These are phyloP conservation scores for Tetrax tetrax DNA, from an alignment of 2,113 vertebrate genomes.

Conservation along the genomic window DNA sequence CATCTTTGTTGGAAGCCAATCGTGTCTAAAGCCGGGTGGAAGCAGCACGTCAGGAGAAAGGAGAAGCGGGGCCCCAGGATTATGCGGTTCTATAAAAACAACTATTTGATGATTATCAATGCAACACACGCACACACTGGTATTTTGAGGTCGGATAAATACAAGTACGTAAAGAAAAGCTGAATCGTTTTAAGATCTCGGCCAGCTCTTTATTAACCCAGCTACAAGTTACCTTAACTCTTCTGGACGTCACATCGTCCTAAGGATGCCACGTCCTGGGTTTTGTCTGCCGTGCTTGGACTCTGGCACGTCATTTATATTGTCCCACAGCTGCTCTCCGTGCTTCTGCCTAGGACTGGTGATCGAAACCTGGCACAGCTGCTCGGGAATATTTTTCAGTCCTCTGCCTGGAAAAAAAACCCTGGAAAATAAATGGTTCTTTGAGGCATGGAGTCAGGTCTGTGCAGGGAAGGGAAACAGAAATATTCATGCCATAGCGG, in stretches of 20 bases:
- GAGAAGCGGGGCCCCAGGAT: neutral
- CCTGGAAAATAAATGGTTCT: neutral
- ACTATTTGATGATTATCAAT: neutral
- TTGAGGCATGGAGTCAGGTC: neutral
- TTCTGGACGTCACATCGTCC: fast-evolving
- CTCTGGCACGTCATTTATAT: neutral
- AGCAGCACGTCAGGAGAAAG: neutral
- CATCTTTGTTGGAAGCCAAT: neutral
- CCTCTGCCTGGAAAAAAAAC: neutral
- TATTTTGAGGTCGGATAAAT: neutral
- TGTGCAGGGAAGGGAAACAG: neutral
- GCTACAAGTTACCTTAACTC: neutral
- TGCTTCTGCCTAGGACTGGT: neutral
- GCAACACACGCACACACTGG: neutral
- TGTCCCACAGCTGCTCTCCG: neutral
- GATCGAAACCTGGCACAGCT: neutral
- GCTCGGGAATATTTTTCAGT: neutral
- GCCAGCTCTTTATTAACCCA: neutral
- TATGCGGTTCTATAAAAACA: neutral
- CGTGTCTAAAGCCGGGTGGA: neutral
- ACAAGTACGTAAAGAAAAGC: neutral
- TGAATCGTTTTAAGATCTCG: neutral
- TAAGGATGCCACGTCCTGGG: neutral
- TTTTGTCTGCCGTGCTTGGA: neutral
- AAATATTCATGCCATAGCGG: neutral